A percentile compares a stretch with the other conserved stretches of the same genome.
Conservation (phyloP, 2,888 invertebrate species). For the Drosophila limbata region DNA sequence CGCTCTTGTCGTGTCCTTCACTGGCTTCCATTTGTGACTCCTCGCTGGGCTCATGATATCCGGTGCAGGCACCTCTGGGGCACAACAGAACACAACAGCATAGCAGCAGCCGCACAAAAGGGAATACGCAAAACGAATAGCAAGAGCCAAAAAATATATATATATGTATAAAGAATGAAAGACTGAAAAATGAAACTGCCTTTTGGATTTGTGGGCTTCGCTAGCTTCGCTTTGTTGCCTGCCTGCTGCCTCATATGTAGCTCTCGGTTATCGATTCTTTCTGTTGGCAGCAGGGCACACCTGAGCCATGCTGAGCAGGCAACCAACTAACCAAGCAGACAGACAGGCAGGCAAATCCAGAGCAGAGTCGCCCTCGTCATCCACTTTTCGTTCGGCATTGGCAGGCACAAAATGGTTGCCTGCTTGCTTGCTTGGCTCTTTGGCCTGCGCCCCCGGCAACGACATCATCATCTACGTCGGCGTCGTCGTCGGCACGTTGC, state of each 20-base stretch:
- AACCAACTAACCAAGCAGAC: conserved; percentile 11
- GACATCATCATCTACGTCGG: conserved; percentile 62
- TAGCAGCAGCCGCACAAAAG: conserved; percentile 43
- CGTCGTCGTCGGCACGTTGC: conserved; percentile 57
- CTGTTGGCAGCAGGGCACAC: conserved; percentile 39
- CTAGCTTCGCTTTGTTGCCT: conserved; percentile 65
- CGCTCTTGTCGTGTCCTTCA: conserved; percentile 61
- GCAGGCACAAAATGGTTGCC: conserved; percentile 71
- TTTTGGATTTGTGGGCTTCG: conserved; percentile 70
- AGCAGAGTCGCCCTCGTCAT: conserved; percentile 57
- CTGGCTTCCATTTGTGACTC: conserved; percentile 54
- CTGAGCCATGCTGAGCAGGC: conserved; percentile 27
- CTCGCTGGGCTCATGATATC: conserved; percentile 60
- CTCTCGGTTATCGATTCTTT: conserved; percentile 71
- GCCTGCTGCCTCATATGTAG: conserved; percentile 15
- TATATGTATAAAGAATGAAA: background rate
- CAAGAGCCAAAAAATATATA: conserved; percentile 1
- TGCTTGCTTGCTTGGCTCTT: conserved; percentile 36
- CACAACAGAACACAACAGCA: conserved; percentile 15
- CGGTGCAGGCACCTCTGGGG: conserved; percentile 66
- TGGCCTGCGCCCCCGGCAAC: conserved; percentile 77
- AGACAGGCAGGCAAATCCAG: conserved; percentile 28
- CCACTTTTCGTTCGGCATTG: conserved; percentile 47
- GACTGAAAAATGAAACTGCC: conserved; percentile 42
- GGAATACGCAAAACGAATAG: conserved; percentile 41